These are phyloP conservation scores for Andrena trimmerana DNA, from an alignment of 2,888 invertebrate species.

Conservation along the genomic window DNA sequence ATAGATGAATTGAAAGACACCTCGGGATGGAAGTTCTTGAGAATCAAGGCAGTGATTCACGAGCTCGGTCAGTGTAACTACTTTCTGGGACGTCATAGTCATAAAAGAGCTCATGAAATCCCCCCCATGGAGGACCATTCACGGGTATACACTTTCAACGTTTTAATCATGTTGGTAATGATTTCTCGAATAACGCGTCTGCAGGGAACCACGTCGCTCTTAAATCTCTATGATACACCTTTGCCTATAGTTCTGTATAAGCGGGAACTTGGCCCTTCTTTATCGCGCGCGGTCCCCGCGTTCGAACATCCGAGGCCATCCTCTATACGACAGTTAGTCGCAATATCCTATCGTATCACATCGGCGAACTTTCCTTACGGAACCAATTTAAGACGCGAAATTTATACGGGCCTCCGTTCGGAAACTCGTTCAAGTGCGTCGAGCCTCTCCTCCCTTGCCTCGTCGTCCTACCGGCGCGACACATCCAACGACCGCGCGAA, in stretches of 20 bases:
- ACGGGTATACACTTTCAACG: conserved; percentile 16
- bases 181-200: conserved; percentile 52
- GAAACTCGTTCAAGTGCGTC: conserved; percentile 68
- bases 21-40: background rate
- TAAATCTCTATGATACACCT: conserved; percentile 31
- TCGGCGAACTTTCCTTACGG: conserved; percentile 48
- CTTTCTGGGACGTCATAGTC: conserved; percentile 7
- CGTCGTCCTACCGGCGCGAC: conserved; percentile 18
- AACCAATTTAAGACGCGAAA: conserved; percentile 77
- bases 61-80: conserved; percentile 7
- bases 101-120: conserved; percentile 9
- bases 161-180: conserved; percentile 52
- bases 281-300: conserved; percentile 16
- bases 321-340: conserved; percentile 29
- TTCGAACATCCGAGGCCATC: conserved; percentile 27
- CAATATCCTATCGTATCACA: conserved; percentile 43
- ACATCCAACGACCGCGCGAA: conserved; percentile 18
- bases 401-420: conserved; percentile 77
- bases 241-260: conserved; percentile 9
- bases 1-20: background rate
- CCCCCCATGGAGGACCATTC: conserved; percentile 34
- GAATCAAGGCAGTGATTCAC: background rate
- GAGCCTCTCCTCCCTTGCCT: conserved; percentile 25
- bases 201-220: conserved; percentile 24
- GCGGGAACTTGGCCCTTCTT: conserved; percentile 33